A percentile compares a stretch with the other conserved stretches of the same genome.
Conservation (phyloP, 2,113 vertebrate species). For the Equus quagga region DNA sequence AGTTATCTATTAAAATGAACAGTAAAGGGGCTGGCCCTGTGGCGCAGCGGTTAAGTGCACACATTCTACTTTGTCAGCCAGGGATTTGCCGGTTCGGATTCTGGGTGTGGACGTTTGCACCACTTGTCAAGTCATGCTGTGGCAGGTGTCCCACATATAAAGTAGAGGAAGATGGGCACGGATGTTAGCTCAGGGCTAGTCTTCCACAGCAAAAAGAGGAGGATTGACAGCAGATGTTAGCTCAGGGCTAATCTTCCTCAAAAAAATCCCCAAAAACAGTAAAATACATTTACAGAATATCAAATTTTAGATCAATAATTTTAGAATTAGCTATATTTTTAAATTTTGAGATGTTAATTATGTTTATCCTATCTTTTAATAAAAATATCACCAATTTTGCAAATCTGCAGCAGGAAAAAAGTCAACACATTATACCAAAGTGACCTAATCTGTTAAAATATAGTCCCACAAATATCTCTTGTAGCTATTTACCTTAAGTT, state of each 20-base stretch:
- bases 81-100: no score
- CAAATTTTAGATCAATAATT: background rate
- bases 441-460: background rate
- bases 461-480: background rate
- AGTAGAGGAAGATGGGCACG: no score
- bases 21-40: background rate
- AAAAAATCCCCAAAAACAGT: background rate
- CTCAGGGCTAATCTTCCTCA: no score
- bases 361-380: background rate
- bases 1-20: background rate
- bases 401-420: background rate
- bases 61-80: no score
- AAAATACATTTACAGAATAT: background rate
- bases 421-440: background rate
- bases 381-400: background rate
- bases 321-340: background rate
- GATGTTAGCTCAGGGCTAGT: no score
- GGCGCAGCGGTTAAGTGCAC: no score
- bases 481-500: background rate
- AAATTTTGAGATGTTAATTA: background rate
- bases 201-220: no score
- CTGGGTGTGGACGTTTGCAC: no score
- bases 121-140: no score
- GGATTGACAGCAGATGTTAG: no score
- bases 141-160: no score